Evolutionary conservation across 2,113 vertebrate species (phyloP).

Genomic region (Engystomops pustulosus): DNA sequence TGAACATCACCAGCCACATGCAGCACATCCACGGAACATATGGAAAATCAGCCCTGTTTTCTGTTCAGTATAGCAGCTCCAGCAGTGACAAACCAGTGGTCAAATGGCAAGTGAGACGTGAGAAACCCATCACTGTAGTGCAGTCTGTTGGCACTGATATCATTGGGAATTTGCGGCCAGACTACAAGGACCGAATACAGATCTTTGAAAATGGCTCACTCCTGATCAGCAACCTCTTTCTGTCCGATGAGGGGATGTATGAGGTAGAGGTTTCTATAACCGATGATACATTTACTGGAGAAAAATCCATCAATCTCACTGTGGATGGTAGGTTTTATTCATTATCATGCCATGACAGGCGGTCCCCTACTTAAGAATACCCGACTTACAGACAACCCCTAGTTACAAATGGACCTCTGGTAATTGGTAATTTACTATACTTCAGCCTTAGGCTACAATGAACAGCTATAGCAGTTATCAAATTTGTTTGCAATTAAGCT

Average conservation of each 20-base stretch:
- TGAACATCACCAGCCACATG: slow-evolving; percentile 89
- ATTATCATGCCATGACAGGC: too few relatives aligned
- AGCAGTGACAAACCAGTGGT: slow-evolving; percentile 90
- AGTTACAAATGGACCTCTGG: too few relatives aligned
- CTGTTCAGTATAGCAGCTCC: slow-evolving; percentile 86
- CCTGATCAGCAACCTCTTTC: slow-evolving; percentile 86
- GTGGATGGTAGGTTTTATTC: slow-evolving; percentile 90
- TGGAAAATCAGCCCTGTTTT: slow-evolving; percentile 87
- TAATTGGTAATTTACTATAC: too few relatives aligned
- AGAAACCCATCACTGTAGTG: slow-evolving; percentile 89
- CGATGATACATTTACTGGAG: slow-evolving; percentile 89
- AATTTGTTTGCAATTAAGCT: too few relatives aligned
- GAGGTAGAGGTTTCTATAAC: slow-evolving; percentile 98
- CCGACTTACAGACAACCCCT: too few relatives aligned
- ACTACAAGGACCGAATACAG: slow-evolving; percentile 90
- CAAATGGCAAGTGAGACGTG: slow-evolving; percentile 91
- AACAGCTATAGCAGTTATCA: too few relatives aligned
- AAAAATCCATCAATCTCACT: slow-evolving; percentile 90
- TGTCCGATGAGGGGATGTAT: slow-evolving; percentile 87
- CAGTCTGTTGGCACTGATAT: slow-evolving; percentile 94
- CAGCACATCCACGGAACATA: slow-evolving; percentile 79
- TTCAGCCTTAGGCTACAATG: too few relatives aligned
- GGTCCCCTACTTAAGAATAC: too few relatives aligned
- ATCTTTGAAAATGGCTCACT: slow-evolving; percentile 93
- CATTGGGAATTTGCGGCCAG: slow-evolving; percentile 87